Base-by-base conservation (phyloP, 2,797 vertebrate genomes). In the Chaetophractus vellerosus region DNA sequence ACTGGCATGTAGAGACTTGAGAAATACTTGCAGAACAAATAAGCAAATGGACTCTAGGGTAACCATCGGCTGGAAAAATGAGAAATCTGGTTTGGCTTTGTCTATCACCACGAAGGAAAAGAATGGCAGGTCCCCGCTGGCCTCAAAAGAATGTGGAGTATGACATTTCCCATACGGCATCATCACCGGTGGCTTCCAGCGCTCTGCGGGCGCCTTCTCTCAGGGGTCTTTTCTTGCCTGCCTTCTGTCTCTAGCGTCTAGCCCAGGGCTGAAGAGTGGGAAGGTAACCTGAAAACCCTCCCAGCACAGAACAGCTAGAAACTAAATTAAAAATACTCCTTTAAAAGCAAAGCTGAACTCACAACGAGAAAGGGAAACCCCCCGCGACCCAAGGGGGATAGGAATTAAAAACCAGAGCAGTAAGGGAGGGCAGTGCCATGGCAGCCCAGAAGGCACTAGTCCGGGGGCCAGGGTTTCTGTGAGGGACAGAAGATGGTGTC, bases 1-100 rank as follows among this genome's bases (percentile, higher is more conserved):
- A 52, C 85, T 81, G 93, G 61, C 87, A 48, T 26, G 72, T 5
- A 52, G 48, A 26, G 24, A 64, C 83, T 78, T 66, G 33, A 63
- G 81, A 96, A 81, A 92, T 63, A 81, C 78, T 38, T 68, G 55
- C 16, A 75, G 48, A 55, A 52, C 45, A 33, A 95, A 91, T 15
- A 61, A 74, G 74, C 59, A 71, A 68, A 74, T 26, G 24, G 31
- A 52, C 59, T 41, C 74, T 24, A 55, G 61, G 63, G 64, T 31
- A 36, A 31, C 18, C 3, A 0, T 28, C 33, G 33, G 41, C 28
- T 7, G 31, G 82, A 80, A 91, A 93, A 59, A 68, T 0, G 0
- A 74, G 75, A 48, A 45, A 57, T 52, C n/a, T 21, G 9, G 11
- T 52, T 5, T 79, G 38, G 80, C 55, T 64, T 79, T 93, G 61